Percentiles rank a stretch among this genome's conserved stretches.
Evolutionary conservation across 2,113 vertebrate genomes (phyloP).

Genomic region (Apistogramma diplotaenia): DNA sequence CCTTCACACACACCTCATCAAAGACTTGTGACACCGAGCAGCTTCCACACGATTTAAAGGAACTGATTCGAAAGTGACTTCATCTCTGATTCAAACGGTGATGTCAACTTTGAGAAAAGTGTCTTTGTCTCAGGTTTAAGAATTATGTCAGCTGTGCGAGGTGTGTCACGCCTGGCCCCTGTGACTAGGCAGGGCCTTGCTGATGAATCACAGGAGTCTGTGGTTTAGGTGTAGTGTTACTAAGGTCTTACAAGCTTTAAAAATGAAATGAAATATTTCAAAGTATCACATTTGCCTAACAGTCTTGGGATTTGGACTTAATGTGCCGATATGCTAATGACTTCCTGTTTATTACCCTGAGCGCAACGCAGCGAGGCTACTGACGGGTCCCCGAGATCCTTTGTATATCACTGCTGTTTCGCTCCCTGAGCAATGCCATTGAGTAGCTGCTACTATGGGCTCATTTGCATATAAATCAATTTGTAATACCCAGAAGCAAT

Average conservation of each 20-base stretch:
- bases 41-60: not conserved
- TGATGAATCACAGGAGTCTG: slow-evolving; percentile 47
- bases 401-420: slow-evolving; percentile 5
- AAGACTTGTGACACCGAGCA: not conserved
- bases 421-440: not conserved
- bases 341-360: slow-evolving; percentile 64
- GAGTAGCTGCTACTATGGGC: not conserved
- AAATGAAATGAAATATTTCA: not conserved
- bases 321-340: slow-evolving; percentile 68
- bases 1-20: not conserved
- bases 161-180: slow-evolving; percentile 20
- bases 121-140: slow-evolving; percentile 1
- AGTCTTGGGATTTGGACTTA: slow-evolving; percentile 24
- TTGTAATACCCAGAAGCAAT: not conserved
- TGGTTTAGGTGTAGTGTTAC: not conserved
- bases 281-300: not conserved
- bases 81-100: not conserved
- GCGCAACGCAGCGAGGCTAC: slow-evolving; percentile 44
- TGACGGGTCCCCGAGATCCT: slow-evolving; percentile 23
- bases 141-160: slow-evolving; percentile 38
- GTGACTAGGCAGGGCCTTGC: not conserved
- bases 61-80: not conserved
- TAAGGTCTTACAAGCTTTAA: not conserved
- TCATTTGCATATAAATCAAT: not conserved
- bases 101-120: not conserved